These are phyloP conservation scores for Spicauda simplicius DNA, from an alignment of 2,888 invertebrate species.

Conservation along the genomic window DNA sequence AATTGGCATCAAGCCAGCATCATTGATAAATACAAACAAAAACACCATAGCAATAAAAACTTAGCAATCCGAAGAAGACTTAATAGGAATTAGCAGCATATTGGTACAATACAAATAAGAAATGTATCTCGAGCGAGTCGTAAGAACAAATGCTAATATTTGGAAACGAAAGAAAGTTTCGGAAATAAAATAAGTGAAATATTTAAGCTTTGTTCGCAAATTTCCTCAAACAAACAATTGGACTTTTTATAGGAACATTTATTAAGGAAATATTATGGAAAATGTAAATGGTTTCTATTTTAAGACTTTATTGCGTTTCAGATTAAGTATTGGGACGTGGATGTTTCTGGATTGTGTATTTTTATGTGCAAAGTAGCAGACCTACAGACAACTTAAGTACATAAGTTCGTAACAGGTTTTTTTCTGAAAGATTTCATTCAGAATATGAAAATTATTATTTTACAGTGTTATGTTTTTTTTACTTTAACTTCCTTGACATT, in stretches of 20 bases:
- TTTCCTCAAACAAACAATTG: constrained; percentile 6
- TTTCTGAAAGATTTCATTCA: no score
- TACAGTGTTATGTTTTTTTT: no score
- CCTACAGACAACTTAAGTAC: no score
- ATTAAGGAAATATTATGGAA: constrained; percentile 14
- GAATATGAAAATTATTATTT: no score
- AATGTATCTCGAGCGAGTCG: constrained; percentile 16
- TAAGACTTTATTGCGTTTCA: not conserved
- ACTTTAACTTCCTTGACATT: no score
- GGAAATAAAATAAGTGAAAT: constrained; percentile 35
- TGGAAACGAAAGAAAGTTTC: constrained; percentile 26
- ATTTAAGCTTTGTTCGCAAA: constrained; percentile 26
- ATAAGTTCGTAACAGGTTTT: no score
- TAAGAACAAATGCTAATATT: constrained; percentile 24
- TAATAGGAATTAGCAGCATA: constrained; percentile 10
- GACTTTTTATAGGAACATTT: constrained; percentile 23
- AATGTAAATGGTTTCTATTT: not conserved
- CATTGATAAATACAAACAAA: no score
- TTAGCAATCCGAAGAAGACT: not conserved
- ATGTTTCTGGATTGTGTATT: not conserved
- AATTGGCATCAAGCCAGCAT: no score
- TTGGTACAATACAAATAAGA: constrained; percentile 13
- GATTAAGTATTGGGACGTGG: not conserved
- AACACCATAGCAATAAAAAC: not conserved
- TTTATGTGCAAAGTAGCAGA: no score